Conservation (phyloP, 1,140 invertebrate genomes). For the Microplitis mediator region DNA sequence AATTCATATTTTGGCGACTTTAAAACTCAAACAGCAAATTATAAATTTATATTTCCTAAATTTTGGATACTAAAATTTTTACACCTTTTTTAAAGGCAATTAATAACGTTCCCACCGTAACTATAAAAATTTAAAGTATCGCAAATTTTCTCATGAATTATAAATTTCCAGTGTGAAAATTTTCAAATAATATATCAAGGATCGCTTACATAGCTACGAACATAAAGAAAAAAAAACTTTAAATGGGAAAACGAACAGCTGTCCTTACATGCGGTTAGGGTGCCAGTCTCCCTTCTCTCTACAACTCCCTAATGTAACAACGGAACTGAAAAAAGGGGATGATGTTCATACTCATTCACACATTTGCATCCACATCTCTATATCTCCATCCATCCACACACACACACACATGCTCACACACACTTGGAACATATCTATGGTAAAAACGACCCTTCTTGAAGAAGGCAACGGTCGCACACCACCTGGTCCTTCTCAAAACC, state of each 20-base stretch:
- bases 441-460: constrained; percentile 4
- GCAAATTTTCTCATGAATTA: too few relatives aligned
- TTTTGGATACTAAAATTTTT: too few relatives aligned
- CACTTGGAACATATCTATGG: background rate
- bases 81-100: too few relatives aligned
- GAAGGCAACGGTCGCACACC: constrained; percentile 56
- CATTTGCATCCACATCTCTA: background rate
- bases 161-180: background rate
- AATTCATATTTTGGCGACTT: too few relatives aligned
- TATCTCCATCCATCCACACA: background rate
- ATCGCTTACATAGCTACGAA: too few relatives aligned
- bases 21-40: too few relatives aligned
- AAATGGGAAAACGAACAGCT: background rate
- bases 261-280: constrained; percentile 1
- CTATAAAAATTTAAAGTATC: too few relatives aligned
- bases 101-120: too few relatives aligned
- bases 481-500: constrained; percentile 49
- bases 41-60: too few relatives aligned
- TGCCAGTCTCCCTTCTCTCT: background rate
- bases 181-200: too few relatives aligned
- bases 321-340: constrained; percentile 18
- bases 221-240: background rate
- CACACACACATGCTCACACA: background rate
- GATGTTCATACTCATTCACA: background rate
- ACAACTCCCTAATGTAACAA: background rate